Evolutionary conservation across 2,888 invertebrate species (phyloP).

Genomic region (Gryllus longicercus): DNA sequence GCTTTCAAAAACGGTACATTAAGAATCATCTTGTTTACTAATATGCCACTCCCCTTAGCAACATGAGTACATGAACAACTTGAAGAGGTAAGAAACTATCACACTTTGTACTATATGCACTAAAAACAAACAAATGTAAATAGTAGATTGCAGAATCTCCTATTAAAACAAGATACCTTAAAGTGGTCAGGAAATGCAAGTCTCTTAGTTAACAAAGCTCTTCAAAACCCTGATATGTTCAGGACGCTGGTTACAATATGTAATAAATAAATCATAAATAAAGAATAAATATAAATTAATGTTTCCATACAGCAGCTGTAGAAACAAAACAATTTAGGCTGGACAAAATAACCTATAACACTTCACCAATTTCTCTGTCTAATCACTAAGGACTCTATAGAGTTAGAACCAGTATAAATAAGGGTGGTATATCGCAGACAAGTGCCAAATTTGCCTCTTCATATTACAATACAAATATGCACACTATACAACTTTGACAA

Average conservation of each 20-base stretch:
- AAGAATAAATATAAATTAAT: slow-evolving; percentile 4
- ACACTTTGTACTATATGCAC: slow-evolving; percentile 30
- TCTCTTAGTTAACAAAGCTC: slow-evolving; percentile 23
- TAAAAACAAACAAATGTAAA: slow-evolving; percentile 24
- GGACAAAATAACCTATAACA: not conserved
- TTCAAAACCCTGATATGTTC: slow-evolving; percentile 31
- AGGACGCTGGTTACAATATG: slow-evolving; percentile 29
- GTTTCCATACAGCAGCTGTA: not conserved
- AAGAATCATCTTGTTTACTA: not conserved
- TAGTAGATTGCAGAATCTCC: slow-evolving; percentile 22
- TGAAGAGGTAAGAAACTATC: slow-evolving; percentile 24
- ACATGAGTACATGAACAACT: slow-evolving; percentile 19
- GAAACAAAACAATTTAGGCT: not conserved
- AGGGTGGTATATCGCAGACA: not conserved
- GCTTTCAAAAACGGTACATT: not conserved
- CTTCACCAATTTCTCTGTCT: not conserved
- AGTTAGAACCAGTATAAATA: not conserved
- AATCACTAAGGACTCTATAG: not conserved
- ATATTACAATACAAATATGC: slow-evolving; percentile 3
- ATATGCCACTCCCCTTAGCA: slow-evolving; percentile 22
- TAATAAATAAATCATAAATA: slow-evolving; percentile 26
- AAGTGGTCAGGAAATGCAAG: slow-evolving; percentile 26
- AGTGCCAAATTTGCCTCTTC: slow-evolving; percentile 3
- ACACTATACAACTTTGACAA: not conserved
- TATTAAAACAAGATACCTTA: slow-evolving; percentile 3